Base-by-base conservation (phyloP, 2,797 vertebrate species). In the Lagocephalus sceleratus region DNA sequence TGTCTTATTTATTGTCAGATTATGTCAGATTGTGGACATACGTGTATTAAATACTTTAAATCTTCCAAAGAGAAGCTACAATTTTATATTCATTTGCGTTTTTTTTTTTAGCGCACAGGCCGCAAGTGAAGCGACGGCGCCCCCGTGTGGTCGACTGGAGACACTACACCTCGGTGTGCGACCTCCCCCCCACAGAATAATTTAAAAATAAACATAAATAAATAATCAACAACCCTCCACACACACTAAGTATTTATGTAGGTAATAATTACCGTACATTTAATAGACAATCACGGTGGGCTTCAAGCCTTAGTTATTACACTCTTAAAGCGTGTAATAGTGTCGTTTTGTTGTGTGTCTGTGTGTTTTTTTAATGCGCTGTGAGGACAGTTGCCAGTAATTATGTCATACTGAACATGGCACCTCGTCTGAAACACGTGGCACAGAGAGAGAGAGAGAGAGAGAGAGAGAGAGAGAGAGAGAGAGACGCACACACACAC, bases 351-450 rank as follows among this genome's bases (percentile, higher is more conserved):
- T 44, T 20, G 6, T 20, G 19, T 12, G 5, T 20, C 20, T 44
- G 42, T 10, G 6, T 35, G 26, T 35, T 35, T 35, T 25, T 25
- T 7, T 25, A 25, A 14, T 35, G 32, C 20, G 12, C 10, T 10
- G 15, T 7, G 42, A 15, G 5, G 48, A 47, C 44, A 23, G 35
- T 21, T 59, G 57, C 47, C 60, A 22, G 60, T 20, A 26, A 35
- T 29, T 50, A 3, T 44, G 42, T 19, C 42, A 20, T 10, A 42
- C 20, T 23, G n/a, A 46, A 42, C 56, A 66, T n/a, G 65, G 56
- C 56, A 48, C 47, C 43, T 47, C 50, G 22, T 48, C 60, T 71
- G 71, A 71, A 88, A 86, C 84, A 88, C 86, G 86, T 88, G 86
- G 86, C 86, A 87, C 54, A 35, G 47, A 44, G 47, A 3, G 48